Percentiles rank a stretch among this genome's conserved stretches.
These are phyloP conservation scores for Heliconius hortense DNA, from an alignment of 2,888 invertebrate species.

Conservation along the genomic window DNA sequence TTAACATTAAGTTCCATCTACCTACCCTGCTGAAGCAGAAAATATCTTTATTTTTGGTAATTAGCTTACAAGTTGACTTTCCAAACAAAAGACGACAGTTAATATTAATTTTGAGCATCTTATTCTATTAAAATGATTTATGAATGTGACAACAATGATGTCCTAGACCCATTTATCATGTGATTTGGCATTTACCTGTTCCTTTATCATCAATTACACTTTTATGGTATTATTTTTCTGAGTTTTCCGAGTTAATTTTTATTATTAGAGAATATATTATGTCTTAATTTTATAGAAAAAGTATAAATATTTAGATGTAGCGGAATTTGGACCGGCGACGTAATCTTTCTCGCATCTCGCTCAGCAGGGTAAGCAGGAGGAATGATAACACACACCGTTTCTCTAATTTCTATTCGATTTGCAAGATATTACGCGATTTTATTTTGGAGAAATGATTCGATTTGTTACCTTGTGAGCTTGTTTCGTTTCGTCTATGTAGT, in stretches of 20 bases:
- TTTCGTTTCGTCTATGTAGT: constrained; percentile 96
- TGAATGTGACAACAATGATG: background rate
- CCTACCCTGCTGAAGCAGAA: background rate
- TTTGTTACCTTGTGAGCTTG: constrained; percentile 44
- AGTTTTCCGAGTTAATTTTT: background rate
- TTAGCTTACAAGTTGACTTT: background rate
- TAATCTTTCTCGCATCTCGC: too few relatives aligned
- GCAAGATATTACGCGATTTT: background rate
- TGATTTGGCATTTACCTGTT: background rate
- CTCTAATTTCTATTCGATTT: too few relatives aligned
- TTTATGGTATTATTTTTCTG: background rate
- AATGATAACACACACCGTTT: too few relatives aligned
- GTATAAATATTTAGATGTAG: too few relatives aligned
- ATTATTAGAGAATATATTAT: constrained; percentile 10
- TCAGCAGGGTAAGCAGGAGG: too few relatives aligned
- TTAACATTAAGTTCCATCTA: background rate
- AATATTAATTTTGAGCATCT: background rate
- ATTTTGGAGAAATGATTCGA: background rate
- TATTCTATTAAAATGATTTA: constrained; percentile 2
- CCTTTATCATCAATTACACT: background rate
- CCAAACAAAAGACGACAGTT: background rate
- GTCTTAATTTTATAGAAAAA: too few relatives aligned
- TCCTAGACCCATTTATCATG: background rate
- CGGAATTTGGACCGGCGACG: too few relatives aligned
- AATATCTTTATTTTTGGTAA: background rate